phyloP scores from a whole-genome alignment of 1,140 invertebrate genomes.

The Monochamus saltuarius region DNA sequence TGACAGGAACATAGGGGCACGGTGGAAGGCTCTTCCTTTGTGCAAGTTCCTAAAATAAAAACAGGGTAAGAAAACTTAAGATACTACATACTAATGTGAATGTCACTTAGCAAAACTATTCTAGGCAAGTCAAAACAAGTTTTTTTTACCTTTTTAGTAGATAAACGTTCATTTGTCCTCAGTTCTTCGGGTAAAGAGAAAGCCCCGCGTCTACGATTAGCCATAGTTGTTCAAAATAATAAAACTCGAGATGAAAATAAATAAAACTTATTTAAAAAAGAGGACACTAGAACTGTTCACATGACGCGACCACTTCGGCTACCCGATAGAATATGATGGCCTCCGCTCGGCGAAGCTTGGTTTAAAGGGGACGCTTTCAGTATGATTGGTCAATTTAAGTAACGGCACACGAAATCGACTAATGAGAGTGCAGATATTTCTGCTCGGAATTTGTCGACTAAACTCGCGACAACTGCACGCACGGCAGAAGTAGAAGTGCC shows the following conservation, averaged over 20 bases:
- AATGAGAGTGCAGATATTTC: too few species aligned
- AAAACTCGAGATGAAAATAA: background rate
- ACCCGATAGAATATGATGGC: too few species aligned
- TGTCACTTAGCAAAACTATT: background rate
- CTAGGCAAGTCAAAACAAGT: background rate
- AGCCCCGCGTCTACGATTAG: conserved; percentile 21
- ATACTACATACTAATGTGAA: background rate
- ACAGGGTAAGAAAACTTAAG: conserved; percentile 5
- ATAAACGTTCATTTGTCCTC: conserved; percentile 21
- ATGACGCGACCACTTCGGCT: background rate
- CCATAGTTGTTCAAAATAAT: background rate
- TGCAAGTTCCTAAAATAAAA: conserved; percentile 30
- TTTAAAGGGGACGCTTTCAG: too few species aligned
- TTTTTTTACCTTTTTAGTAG: conserved; percentile 30
- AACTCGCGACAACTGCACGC: too few species aligned
- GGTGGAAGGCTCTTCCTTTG: conserved; percentile 17
- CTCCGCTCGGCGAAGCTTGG: too few species aligned
- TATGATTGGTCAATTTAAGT: too few species aligned
- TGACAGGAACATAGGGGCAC: conserved; percentile 25
- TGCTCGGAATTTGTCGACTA: too few species aligned
- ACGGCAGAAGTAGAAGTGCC: too few species aligned
- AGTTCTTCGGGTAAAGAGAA: conserved; percentile 23
- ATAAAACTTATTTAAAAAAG: background rate
- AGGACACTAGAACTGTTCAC: background rate
- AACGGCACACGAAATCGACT: too few species aligned